These are phyloP conservation scores for Prunella strophiata DNA, from an alignment of 2,797 vertebrate species.

Conservation along the genomic window DNA sequence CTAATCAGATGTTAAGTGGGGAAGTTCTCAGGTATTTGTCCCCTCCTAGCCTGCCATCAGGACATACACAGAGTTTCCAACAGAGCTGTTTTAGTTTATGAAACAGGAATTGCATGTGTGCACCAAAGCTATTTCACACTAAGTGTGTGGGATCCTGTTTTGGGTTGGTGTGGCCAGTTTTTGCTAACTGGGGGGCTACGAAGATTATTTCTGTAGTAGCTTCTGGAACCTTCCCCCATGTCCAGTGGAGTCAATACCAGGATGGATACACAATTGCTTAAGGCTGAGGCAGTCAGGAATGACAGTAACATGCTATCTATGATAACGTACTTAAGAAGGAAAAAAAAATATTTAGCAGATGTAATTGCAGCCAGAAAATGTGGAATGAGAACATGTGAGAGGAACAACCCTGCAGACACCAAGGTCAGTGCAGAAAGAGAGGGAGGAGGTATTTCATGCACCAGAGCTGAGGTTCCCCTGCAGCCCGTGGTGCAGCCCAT, in stretches of 20 bases:
- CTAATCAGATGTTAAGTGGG: not conserved
- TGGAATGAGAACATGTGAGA: not conserved
- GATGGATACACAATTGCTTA: too few relatives aligned
- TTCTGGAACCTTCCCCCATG: not conserved
- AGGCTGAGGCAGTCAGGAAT: not conserved
- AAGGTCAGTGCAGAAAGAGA: not conserved
- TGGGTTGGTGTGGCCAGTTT: not conserved
- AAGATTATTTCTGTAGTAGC: not conserved
- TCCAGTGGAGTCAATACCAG: not conserved
- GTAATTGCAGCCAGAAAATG: not conserved
- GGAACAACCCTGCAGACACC: not conserved
- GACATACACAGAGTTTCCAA: not conserved
- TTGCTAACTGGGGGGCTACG: not conserved
- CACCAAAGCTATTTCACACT: not conserved
- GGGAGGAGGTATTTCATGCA: fast-evolving
- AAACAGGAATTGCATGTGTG: not conserved
- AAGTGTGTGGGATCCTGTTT: not conserved
- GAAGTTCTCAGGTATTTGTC: not conserved
- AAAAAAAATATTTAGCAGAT: not conserved
- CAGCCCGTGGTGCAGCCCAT: fast-evolving
- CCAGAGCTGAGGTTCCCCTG: not conserved
- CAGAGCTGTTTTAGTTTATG: not conserved
- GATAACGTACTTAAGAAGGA: not conserved
- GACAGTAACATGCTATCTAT: not conserved
- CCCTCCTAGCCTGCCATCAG: not conserved